Base-by-base conservation (phyloP, 2,113 vertebrate species). In the Siphamia tubifer region DNA sequence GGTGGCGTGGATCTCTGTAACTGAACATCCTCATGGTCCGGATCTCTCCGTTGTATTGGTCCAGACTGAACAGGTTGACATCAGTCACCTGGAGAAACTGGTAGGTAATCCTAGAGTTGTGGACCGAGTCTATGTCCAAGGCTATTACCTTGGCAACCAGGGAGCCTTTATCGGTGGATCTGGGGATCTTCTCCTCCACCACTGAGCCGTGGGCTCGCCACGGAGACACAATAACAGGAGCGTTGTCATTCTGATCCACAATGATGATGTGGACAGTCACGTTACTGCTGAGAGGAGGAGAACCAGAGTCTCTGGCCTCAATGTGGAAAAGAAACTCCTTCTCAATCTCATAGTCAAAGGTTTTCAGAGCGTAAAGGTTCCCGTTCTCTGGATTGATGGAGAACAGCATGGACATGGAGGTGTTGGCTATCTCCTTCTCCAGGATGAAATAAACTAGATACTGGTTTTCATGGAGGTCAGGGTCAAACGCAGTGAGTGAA, bases 371-470 rank as follows among this genome's bases (percentile, higher is more conserved):
- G 7, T 89, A 91, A 52, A 91, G 79, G 20, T 89, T 87, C 0
- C 90, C 90, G n/a, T 85, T 89, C 63, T 91, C 89, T 65, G 87
- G 88, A 69, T 95, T 94, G 72, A 95, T 93, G 2, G 94, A 94
- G 72, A 96, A 93, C 0, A 95, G 89, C 74, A 94, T 94, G 57
- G 93, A 91, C 77, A 94, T 92, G 0, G 95, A 93, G 63, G 93
- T 93, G 69, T 92, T 92, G 0, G 87, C 85, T 34, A 94, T 92
- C 69, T 93, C 89, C 19, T 88, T 92, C 0, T 94, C 92, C 0
- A 93, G 51, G 0, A 96, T 92, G 30, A 94, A 93, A 74, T 95
- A 96, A 32, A 94, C 93, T 8, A 95, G 66, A 73, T 93, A 93
- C 25, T 93, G 90, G 0, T 96, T 96, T 66, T 94, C 90, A 25